Percentiles rank a stretch among this genome's conserved stretches.
Evolutionary conservation across 2,113 vertebrate species (phyloP).

Genomic region (Athene cunicularia): DNA sequence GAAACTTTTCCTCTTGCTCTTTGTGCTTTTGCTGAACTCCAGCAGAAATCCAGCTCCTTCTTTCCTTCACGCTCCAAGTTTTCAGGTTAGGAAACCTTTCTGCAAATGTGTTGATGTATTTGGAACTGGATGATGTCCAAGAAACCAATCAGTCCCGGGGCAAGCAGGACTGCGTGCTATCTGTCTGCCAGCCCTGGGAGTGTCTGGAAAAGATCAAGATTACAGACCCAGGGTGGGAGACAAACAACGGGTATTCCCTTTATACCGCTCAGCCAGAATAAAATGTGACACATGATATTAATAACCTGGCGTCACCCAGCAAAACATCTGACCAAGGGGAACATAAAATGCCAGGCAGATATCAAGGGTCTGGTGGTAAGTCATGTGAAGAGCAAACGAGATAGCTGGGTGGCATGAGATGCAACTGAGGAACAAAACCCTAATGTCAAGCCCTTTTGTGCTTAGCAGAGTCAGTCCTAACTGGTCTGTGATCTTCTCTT

Average conservation of each 20-base stretch:
- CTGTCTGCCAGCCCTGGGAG: neutral
- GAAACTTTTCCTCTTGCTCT: neutral
- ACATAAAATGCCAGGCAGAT: neutral
- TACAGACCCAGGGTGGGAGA: neutral
- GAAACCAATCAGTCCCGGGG: neutral
- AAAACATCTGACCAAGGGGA: neutral
- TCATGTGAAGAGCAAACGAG: neutral
- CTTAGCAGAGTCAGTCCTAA: neutral
- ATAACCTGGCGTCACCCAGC: neutral
- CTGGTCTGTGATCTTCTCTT: accelerated
- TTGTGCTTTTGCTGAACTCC: neutral
- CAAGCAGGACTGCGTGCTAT: neutral
- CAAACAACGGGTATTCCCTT: neutral
- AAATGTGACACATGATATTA: neutral
- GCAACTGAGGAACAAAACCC: neutral
- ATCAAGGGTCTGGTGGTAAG: neutral
- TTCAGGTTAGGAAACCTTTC: neutral
- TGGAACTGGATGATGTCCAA: neutral
- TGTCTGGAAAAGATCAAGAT: neutral
- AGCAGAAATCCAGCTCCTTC: neutral
- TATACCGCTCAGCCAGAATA: neutral
- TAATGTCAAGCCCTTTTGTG: neutral
- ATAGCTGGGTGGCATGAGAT: neutral
- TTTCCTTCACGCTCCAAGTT: neutral
- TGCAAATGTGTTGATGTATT: neutral